Evolutionary conservation across 1,140 invertebrate species (phyloP), one percentile per base, ranked within the genome.

Genomic region (Trichonephila clavipes): DNA sequence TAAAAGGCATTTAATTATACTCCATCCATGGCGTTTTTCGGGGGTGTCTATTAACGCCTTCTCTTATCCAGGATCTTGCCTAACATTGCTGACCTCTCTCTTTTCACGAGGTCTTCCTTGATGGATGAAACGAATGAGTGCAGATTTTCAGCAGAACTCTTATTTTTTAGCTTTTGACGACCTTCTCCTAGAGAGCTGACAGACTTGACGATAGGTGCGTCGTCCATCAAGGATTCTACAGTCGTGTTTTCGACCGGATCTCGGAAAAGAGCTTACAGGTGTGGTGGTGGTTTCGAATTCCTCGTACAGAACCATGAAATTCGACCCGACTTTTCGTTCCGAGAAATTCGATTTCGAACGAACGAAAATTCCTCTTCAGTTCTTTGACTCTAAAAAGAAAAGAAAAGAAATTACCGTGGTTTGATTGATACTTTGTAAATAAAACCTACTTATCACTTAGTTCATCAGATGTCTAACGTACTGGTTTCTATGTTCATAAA

Each of bases 201-300:
- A 59, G 82, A 85, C 82, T 85, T 85, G 82, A 85, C 82, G 82
- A 85, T 58, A 85, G 82, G 82, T 85, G 82, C 82, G 82, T 85
- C 82, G 82, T 85, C 82, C 72, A 85, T 85, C 82, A 85, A 59
- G 58, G 58, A 85, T 85, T 85, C 82, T 58, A n/a, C 82, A 77
- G 82, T 85, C 82, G 58, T 85, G 82, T 85, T 85, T 44, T n/a
- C 82, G 82, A 85, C 82, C 82, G 82, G 82, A 85, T 85, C 82
- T 85, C 34, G 81, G 51, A 82, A 51, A 82, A 51, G 72, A 77
- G 44, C 44, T 58, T n/a, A 85, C 58, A 85, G 82, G 82, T 85
- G 82, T 44, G 82, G 82, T 85, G 82, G 44, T 85, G 82, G 58
- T 85, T 85, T 85, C 51, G 58, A 59, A 85, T 85, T 85, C 82